A percentile compares a stretch with the other conserved stretches of the same genome.
Evolutionary conservation across 2,888 invertebrate genomes (phyloP).

Genomic region (Hydraecia micacea): DNA sequence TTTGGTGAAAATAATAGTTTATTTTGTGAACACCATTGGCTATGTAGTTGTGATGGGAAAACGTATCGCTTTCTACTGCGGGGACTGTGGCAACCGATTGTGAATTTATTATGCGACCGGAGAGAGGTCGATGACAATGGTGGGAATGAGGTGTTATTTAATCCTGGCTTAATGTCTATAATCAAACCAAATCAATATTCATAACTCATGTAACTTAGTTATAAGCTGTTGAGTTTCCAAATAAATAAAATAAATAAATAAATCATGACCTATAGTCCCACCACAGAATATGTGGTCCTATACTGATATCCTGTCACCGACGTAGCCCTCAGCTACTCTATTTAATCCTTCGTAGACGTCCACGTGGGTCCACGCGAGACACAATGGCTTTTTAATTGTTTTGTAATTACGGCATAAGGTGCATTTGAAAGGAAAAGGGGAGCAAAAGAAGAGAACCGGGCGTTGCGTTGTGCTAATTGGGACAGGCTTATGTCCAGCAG

Average conservation of each 20-base stretch:
- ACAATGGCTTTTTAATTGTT: too few species aligned
- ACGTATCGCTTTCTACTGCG: slow-evolving; percentile 56
- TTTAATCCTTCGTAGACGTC: too few species aligned
- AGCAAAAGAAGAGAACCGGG: too few species aligned
- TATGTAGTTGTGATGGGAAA: slow-evolving; percentile 53
- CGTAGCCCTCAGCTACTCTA: neutral
- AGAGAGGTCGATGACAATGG: slow-evolving; percentile 11
- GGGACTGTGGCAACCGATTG: slow-evolving; percentile 25
- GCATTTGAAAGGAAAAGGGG: neutral
- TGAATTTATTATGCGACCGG: slow-evolving; percentile 37
- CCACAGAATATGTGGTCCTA: too few species aligned
- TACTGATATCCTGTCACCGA: neutral
- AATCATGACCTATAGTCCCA: neutral
- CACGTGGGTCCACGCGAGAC: too few species aligned
- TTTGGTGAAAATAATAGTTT: slow-evolving; percentile 62
- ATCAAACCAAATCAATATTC: too few species aligned
- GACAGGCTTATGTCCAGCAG: too few species aligned
- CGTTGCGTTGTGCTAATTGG: too few species aligned
- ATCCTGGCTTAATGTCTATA: neutral
- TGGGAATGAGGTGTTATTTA: neutral
- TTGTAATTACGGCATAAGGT: neutral
- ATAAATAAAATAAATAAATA: too few species aligned
- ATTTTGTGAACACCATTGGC: slow-evolving; percentile 62
- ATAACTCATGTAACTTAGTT: too few species aligned
- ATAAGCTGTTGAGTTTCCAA: too few species aligned